Base-by-base conservation (phyloP, 2,888 invertebrate species). In the Sthenelais limicola region DNA sequence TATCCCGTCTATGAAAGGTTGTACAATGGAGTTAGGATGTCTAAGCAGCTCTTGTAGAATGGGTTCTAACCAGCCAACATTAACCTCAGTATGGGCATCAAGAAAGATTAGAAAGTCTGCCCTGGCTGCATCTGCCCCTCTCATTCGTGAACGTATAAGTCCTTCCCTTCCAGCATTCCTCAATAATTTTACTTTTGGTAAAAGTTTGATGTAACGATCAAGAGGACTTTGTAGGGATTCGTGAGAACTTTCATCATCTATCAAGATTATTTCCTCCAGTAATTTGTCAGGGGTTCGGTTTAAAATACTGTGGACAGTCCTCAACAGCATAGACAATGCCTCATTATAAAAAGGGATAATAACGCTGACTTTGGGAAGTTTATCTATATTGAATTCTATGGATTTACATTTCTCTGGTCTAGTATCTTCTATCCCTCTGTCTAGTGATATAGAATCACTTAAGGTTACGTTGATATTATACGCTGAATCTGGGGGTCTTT, bases 1-100 rank as follows among this genome's bases (percentile, higher is more conserved):
- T 33, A 80, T 76, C 15, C 80, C 80, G 33, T 80, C 80, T 3
- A 80, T 76, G 49, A 79, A 79, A n/a, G 80, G 80, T 67, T 79
- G 79, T 15, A 80, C 70, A 32, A 80, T 74, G 35, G 74, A 75
- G 18, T 76, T 48, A 3, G 79, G 80, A 24, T 76, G 72, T 30
- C 56, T 66, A 43, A 48, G 47, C 26, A 79, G 72, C 33, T 79
- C 74, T 21, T 72, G 73, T 5, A 78, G 62, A 3, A 79, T 49
- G 1, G 80, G 80, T 47, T 79, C 78, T 68, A 80, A 67, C 80
- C 80, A 80, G 24, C 80, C 79, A 0, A 52, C 75, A 26, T 76
- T 76, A 9, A 43, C 70, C 71, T 79, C 79, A 7, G 74, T 74
- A 56, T 79, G 79, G 5, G 79, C 79, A 67, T 79, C 79, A 15